These are phyloP conservation scores for Pantala flavescens DNA, from an alignment of 1,140 invertebrate species.

Conservation along the genomic window DNA sequence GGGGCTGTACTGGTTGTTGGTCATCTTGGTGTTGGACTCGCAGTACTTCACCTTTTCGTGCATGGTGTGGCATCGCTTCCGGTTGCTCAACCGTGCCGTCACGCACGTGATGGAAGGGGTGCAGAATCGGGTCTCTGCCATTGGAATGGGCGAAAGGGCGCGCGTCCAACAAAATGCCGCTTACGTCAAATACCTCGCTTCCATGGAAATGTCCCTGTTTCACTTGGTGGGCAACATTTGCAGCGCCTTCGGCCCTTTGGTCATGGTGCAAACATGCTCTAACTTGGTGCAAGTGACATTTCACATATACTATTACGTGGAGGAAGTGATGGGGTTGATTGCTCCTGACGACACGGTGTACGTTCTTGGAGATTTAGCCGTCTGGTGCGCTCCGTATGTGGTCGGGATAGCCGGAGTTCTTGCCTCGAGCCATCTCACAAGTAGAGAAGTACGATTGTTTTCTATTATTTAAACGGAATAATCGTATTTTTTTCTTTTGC, in stretches of 20 bases:
- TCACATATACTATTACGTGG: background rate
- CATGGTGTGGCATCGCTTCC: background rate
- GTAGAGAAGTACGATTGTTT: background rate
- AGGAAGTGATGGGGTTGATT: background rate
- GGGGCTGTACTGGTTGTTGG: background rate
- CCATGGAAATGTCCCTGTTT: background rate
- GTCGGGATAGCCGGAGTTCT: background rate
- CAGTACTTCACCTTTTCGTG: background rate
- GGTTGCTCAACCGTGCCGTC: background rate
- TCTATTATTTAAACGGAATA: no score
- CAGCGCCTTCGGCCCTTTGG: background rate
- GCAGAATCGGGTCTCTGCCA: background rate
- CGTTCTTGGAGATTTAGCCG: background rate
- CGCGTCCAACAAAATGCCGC: background rate
- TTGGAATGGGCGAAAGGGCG: background rate
- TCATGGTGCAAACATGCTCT: background rate
- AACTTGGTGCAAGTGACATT: background rate
- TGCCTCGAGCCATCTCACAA: background rate
- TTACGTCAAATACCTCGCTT: background rate
- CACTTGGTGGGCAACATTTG: background rate
- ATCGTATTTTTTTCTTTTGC: no score
- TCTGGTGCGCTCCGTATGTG: background rate
- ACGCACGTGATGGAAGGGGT: background rate
- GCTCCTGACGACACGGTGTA: background rate
- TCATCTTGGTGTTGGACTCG: background rate